Percentiles rank a stretch among this genome's conserved stretches.
These are phyloP conservation scores for Siphamia tubifer DNA, from an alignment of 2,113 vertebrate species.

Conservation along the genomic window DNA sequence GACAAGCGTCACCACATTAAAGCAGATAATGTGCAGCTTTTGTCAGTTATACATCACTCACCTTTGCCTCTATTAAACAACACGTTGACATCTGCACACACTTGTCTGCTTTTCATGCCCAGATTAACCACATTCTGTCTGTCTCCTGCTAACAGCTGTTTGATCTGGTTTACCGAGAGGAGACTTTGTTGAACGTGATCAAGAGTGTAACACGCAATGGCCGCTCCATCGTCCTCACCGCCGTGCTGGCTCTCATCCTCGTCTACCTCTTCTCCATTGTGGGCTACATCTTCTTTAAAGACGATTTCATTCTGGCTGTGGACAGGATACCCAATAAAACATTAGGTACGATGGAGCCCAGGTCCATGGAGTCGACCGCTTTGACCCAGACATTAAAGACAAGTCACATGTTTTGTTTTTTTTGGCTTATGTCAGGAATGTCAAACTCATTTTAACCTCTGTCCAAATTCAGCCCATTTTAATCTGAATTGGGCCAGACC, in stretches of 20 bases:
- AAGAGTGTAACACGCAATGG: constrained; percentile 98
- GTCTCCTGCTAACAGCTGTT: constrained; percentile 85
- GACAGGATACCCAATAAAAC: constrained; percentile 96
- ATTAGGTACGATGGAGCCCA: constrained; percentile 53
- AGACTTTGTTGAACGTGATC: constrained; percentile 97
- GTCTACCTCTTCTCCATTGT: constrained; percentile 99
- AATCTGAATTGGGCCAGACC: no score
- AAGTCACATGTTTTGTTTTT: background rate
- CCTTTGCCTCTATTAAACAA: background rate
- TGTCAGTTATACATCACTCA: no score
- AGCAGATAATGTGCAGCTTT: no score
- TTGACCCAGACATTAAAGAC: background rate
- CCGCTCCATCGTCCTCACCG: constrained; percentile 95
- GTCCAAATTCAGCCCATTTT: no score
- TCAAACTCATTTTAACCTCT: no score
- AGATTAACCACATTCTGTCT: background rate
- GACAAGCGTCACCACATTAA: no score
- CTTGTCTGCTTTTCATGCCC: background rate
- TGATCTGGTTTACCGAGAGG: constrained; percentile 95
- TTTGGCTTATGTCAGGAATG: no score
- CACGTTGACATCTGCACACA: background rate
- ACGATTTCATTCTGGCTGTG: constrained; percentile 97
- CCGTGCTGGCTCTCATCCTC: constrained; percentile 95
- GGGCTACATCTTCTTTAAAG: constrained; percentile 98
- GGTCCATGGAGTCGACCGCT: background rate